Base-by-base conservation (phyloP, 2,888 invertebrate species). In the Electrophaes corylata region DNA sequence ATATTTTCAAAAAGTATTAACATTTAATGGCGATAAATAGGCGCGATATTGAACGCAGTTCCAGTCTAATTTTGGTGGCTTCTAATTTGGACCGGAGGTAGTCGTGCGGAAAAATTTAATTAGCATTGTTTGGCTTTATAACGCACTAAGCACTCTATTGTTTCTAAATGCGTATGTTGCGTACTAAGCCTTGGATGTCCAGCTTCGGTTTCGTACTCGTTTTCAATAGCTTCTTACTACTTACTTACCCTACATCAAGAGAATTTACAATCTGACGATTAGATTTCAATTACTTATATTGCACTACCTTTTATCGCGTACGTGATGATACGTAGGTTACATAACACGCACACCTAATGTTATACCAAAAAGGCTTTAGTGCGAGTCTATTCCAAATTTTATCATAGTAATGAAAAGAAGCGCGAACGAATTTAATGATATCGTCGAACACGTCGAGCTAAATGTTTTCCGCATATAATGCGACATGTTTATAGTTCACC, bases 381-480 rank as follows among this genome's bases (percentile, higher is more conserved):
- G 12, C 19, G n/a, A 5, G 12, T 41, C 12, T 10, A 12, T 12
- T 16, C 18, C n/a, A 31, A 31, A 16, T n/a, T 29, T 50, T 2
- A 33, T 20, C 50, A 41, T 37, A 14, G 35, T 31, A 43, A 52
- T 19, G 14, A 8, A 26, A 10, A 35, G 40, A 40, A 45, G 45
- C 31, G 39, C 26, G 8, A 11, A 6, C 4, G 40, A 54, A 12
- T 35, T 48, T 31, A 29, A 55, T 49, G 8, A 53, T 62, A 53
- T 50, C 16, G 33, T 37, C 23, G 19, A 57, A 55, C 29, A 43
- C 50, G 43, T 55, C 18, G 49, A 48, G 59, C 53, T 53, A 29
- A 43, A 33, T 55, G 57, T 65, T 65, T 65, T 39, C 40, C 41
- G 56, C 29, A 46, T 60, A 66, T 66, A 59, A 57, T 45, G 64